Conservation (phyloP, 2,113 vertebrate species). For the Recurvirostra avosetta region DNA sequence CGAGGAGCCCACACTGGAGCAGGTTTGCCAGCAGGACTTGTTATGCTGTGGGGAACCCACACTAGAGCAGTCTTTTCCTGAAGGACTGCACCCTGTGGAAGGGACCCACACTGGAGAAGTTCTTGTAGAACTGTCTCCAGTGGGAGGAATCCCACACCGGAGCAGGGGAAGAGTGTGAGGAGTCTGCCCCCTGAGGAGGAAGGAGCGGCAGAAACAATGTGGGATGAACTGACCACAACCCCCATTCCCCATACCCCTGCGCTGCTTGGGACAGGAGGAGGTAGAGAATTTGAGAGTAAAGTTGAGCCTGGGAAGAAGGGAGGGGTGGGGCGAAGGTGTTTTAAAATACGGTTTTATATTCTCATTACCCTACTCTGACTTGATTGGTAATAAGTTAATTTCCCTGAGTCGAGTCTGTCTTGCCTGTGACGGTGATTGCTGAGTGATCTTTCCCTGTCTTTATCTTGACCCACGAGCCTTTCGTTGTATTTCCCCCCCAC, state of each 20-base stretch:
- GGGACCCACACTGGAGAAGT: accelerated
- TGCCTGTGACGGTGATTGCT: not conserved
- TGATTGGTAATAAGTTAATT: not conserved
- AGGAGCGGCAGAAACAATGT: not conserved
- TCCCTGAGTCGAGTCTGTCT: not conserved
- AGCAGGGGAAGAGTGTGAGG: not conserved
- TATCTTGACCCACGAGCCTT: accelerated
- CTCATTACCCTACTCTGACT: not conserved
- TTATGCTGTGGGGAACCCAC: accelerated
- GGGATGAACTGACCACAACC: not conserved
- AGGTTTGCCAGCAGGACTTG: not conserved
- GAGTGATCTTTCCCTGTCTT: not conserved
- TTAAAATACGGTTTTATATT: not conserved
- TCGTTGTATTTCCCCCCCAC: accelerated
- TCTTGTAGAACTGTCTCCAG: accelerated
- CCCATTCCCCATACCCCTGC: accelerated
- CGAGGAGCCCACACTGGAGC: too few species aligned
- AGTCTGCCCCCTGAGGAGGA: not conserved
- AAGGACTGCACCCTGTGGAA: not conserved
- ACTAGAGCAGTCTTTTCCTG: not conserved
- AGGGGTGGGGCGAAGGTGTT: not conserved
- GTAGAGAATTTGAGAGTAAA: not conserved
- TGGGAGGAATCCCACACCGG: not conserved
- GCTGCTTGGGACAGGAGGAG: accelerated
- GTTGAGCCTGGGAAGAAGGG: not conserved